Evolutionary conservation across 2,888 invertebrate genomes (phyloP), one percentile per base, ranked within the genome.

Genomic region (Chaetogeoica ovagalla): DNA sequence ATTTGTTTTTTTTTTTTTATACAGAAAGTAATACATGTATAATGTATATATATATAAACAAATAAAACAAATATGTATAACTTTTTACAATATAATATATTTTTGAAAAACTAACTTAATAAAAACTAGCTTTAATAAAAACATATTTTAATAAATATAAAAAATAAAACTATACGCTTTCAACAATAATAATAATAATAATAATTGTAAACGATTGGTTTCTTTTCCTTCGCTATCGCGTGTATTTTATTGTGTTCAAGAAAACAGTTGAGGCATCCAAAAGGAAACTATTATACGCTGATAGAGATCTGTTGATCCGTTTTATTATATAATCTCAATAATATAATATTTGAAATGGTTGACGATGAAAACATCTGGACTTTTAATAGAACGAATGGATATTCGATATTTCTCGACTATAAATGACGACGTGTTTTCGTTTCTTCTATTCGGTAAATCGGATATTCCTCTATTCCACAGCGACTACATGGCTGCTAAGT

Each of bases 121-220:
- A 57, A 43, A n/a, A 66, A n/a, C 75, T 68, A 76, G 59, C 43
- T 59, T 65, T 19, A 30, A 59, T 59, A 48, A 66, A 75, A 76
- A 68, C 48, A 66, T 57, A 19, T 30, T 57, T 68, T 59, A 66
- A 76, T 59, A 68, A 59, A 68, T 76, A 76, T 76, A 76, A 76
- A 76, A 76, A 76, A 76, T 76, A 76, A 76, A 76, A 76, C 59
- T 68, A 68, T 55, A 55, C 59, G 23, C 48, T 66, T 76, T 76
- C 66, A 68, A 76, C 57, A 68, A 76, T 59, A n/a, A n/a, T n/a
- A n/a, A n/a, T n/a, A n/a, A 13, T 52, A 39, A 57, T 66, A 75
- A 75, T 66, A 66, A 57, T 19, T 59, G 52, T 52, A 4, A 30
- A 30, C 30, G 30, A 30, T 1, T 30, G 30, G 30, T 43, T 43